Conservation (phyloP, 2,888 invertebrate genomes). For the Dicroscelio sp. region DNA sequence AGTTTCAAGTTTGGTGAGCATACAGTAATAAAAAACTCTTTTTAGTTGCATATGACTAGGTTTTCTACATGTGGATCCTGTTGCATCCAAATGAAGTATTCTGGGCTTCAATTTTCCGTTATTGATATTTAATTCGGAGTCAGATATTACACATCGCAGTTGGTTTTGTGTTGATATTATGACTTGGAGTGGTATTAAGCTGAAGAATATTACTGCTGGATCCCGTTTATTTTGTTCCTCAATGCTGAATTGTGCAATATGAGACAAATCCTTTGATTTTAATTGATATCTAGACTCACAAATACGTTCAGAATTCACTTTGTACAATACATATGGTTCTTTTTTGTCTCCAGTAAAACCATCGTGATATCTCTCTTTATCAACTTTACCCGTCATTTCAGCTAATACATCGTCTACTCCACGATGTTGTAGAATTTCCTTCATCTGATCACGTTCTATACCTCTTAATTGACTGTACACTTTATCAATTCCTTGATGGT, state of each 20-base stretch:
- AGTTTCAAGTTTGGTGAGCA: conserved; percentile 35
- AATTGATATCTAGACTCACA: conserved; percentile 21
- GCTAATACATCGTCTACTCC: background rate
- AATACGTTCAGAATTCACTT: conserved; percentile 64
- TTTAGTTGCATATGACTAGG: conserved; percentile 49
- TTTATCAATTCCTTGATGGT: background rate
- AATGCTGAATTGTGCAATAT: too few relatives aligned
- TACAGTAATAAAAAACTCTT: conserved; percentile 67
- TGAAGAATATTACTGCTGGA: conserved; percentile 32
- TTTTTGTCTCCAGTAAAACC: conserved; percentile 29
- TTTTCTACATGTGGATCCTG: conserved; percentile 60
- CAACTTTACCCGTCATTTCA: background rate
- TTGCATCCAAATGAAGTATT: conserved; percentile 76
- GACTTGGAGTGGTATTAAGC: conserved; percentile 27
- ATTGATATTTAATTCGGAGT: background rate
- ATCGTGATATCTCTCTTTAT: conserved; percentile 44
- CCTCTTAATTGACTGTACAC: conserved; percentile 20
- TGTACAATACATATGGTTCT: conserved; percentile 21
- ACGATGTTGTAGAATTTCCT: conserved; percentile 40
- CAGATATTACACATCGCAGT: conserved; percentile 9
- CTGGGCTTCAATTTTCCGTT: background rate
- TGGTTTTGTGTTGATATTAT: conserved; percentile 51
- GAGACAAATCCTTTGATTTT: too few relatives aligned
- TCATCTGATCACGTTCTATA: conserved; percentile 36
- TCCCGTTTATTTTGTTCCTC: conserved; percentile 41